phyloP scores from a whole-genome alignment of 2,888 invertebrate genomes.

The Eupithecia subumbrata region DNA sequence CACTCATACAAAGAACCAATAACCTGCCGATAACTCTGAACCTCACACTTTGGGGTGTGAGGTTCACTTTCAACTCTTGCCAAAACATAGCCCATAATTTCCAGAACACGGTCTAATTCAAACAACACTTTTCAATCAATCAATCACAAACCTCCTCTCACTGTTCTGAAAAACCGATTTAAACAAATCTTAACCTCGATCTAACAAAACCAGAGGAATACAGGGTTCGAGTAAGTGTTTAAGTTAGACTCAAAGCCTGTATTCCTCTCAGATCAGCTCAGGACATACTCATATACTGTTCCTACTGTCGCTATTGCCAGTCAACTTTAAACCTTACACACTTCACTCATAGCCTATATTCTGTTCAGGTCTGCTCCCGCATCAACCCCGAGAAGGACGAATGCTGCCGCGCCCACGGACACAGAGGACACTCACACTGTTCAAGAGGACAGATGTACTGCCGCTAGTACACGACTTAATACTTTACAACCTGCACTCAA shows the following conservation, averaged over 20 bases:
- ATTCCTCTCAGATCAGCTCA: no score
- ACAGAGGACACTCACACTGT: constrained; percentile 17
- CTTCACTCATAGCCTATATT: neutral
- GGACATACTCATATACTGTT: neutral
- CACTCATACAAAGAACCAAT: neutral
- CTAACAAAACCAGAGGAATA: no score
- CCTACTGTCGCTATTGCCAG: neutral
- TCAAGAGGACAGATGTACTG: constrained; percentile 26
- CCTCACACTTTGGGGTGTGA: neutral
- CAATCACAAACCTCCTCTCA: no score
- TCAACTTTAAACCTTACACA: neutral
- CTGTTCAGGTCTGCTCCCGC: constrained; percentile 20
- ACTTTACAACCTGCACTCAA: neutral
- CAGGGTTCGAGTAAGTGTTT: no score
- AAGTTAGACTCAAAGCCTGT: no score
- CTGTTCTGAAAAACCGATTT: no score
- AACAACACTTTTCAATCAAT: no score
- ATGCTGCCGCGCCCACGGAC: constrained; percentile 28
- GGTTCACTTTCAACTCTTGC: no score
- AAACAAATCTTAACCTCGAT: no score
- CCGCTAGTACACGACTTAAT: neutral
- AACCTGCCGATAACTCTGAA: neutral
- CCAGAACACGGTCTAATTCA: no score
- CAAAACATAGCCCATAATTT: no score
- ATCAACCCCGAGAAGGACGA: constrained; percentile 24